These are phyloP conservation scores for Lethocerus indicus DNA, from an alignment of 1,140 invertebrate species.

Conservation along the genomic window DNA sequence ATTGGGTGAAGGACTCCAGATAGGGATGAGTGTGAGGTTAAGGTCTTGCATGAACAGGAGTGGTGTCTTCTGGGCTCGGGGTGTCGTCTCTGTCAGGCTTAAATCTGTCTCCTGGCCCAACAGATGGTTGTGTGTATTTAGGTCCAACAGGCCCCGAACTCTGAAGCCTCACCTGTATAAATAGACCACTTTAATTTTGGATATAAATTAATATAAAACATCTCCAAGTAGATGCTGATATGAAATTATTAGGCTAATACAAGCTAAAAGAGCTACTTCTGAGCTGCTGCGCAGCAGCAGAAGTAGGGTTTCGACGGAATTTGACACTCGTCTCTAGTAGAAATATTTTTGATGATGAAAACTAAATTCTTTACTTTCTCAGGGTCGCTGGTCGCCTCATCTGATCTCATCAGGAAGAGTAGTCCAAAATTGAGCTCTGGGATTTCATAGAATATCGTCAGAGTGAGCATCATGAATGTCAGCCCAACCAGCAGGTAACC, in stretches of 20 bases:
- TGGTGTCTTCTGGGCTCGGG: constrained; percentile 43
- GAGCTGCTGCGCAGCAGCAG: too few relatives aligned
- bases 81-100: constrained; percentile 35
- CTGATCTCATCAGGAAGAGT: constrained; percentile 50
- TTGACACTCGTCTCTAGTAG: too few relatives aligned
- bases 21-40: constrained; percentile 7
- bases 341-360: too few relatives aligned
- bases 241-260: too few relatives aligned
- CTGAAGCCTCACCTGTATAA: too few relatives aligned
- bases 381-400: constrained; percentile 34
- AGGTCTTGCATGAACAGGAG: constrained; percentile 35
- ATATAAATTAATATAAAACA: too few relatives aligned
- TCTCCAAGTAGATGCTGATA: too few relatives aligned
- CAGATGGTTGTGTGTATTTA: constrained; percentile 34
- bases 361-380: constrained; percentile 47
- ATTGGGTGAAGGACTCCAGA: too few relatives aligned
- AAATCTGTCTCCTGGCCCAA: too few relatives aligned
- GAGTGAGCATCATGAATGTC: constrained; percentile 63
- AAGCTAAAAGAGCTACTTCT: too few relatives aligned
- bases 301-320: too few relatives aligned
- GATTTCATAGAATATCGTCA: constrained; percentile 72
- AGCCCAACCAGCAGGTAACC: constrained; percentile 61
- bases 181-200: too few relatives aligned
- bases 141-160: constrained; percentile 14
- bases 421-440: constrained; percentile 68